A percentile compares a stretch with the other conserved stretches of the same genome.
phyloP scores from a whole-genome alignment of 1,140 invertebrate genomes.

The Drosophila ogumai region DNA sequence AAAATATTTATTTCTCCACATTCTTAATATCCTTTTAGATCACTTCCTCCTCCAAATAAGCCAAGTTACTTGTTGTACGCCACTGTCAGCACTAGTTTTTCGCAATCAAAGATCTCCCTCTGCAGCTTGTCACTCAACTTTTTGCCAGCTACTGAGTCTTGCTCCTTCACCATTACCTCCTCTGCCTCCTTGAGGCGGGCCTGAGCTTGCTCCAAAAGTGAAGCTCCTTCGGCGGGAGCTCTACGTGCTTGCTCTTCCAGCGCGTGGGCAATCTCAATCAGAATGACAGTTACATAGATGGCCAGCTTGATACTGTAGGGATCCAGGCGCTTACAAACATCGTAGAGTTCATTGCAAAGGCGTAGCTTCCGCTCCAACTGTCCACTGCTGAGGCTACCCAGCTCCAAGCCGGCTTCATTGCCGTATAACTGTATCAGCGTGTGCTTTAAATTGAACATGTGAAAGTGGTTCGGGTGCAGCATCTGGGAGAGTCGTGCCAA shows the following conservation, averaged over 20 bases:
- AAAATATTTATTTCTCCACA: neutral
- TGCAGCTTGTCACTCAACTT: constrained; percentile 71
- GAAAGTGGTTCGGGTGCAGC: constrained; percentile 93
- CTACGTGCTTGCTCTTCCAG: constrained; percentile 86
- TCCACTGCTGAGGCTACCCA: constrained; percentile 86
- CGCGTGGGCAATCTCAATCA: constrained; percentile 89
- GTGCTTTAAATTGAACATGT: constrained; percentile 91
- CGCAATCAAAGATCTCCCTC: constrained; percentile 58
- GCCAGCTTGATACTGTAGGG: constrained; percentile 89
- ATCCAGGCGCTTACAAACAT: constrained; percentile 88
- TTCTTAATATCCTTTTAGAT: neutral
- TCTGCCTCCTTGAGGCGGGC: constrained; percentile 62
- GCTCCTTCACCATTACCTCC: constrained; percentile 68
- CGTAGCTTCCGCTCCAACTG: constrained; percentile 88
- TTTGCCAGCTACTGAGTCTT: constrained; percentile 71
- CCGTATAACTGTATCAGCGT: constrained; percentile 92
- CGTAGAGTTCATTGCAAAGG: constrained; percentile 89
- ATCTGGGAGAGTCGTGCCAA: constrained; percentile 88
- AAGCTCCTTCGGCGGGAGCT: constrained; percentile 55
- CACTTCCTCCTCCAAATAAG: neutral
- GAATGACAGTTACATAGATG: constrained; percentile 90
- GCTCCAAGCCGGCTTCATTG: constrained; percentile 87
- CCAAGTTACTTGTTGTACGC: constrained; percentile 18
- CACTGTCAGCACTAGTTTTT: constrained; percentile 47
- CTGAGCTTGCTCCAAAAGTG: constrained; percentile 32